phyloP scores from a whole-genome alignment of 2,797 vertebrate species.

The Leptatherina wallacei region DNA sequence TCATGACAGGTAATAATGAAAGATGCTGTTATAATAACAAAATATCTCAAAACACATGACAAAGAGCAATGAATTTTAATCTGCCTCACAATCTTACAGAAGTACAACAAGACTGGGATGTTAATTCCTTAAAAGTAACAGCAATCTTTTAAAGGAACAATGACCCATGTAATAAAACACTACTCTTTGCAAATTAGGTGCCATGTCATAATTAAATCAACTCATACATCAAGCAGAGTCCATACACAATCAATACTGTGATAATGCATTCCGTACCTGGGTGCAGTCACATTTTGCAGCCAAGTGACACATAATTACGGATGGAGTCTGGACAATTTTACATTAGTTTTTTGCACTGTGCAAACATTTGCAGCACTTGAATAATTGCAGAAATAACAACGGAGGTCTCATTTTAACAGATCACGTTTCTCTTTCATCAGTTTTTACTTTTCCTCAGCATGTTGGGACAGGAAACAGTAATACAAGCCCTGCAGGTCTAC shows the following conservation, averaged over 20 bases:
- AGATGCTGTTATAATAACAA: background rate
- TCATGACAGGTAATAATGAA: conserved; percentile 19
- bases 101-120: conserved; percentile 26
- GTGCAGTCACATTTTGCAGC: conserved; percentile 39
- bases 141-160: background rate
- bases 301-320: conserved; percentile 47
- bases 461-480: conserved; percentile 45
- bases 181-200: conserved; percentile 5
- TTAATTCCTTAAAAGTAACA: conserved; percentile 3
- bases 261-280: conserved; percentile 36
- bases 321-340: conserved; percentile 43
- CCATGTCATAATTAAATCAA: conserved; percentile 18
- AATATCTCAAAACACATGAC: conserved; percentile 1
- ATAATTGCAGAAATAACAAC: conserved; percentile 69
- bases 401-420: conserved; percentile 49
- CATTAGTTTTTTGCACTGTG: conserved; percentile 24
- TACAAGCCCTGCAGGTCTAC: conserved; percentile 28
- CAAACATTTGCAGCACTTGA: conserved; percentile 69
- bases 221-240: conserved; percentile 38
- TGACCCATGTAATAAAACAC: background rate
- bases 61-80: conserved; percentile 17
- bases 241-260: conserved; percentile 30
- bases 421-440: conserved; percentile 47
- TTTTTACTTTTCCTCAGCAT: conserved; percentile 33
- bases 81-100: conserved; percentile 7